These are phyloP conservation scores for Acanthiza pusilla DNA, from an alignment of 2,797 vertebrate genomes.

Conservation along the genomic window DNA sequence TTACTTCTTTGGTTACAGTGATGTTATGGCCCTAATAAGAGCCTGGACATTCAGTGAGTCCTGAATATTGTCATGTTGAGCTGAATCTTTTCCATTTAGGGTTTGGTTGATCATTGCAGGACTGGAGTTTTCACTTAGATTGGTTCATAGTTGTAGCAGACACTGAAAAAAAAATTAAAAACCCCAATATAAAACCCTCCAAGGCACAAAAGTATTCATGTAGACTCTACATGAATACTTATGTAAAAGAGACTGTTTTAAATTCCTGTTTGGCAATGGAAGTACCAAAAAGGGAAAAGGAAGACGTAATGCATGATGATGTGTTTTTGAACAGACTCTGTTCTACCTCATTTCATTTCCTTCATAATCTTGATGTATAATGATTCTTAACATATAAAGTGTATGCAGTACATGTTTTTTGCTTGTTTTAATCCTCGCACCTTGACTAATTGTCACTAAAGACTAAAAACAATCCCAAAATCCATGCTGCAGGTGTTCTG, in stretches of 20 bases:
- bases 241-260: not conserved
- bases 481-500: not conserved
- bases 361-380: not conserved
- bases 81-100: not conserved
- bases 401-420: not conserved
- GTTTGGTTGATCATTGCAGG: not conserved
- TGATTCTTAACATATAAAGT: not conserved
- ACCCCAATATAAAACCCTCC: not conserved
- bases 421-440: not conserved
- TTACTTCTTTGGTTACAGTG: not conserved
- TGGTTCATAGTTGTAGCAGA: not conserved
- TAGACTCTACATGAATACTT: not conserved
- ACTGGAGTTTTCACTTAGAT: not conserved
- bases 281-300: not conserved
- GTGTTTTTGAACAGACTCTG: not conserved
- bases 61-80: not conserved
- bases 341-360: not conserved
- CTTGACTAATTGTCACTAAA: not conserved
- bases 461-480: not conserved
- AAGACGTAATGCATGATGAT: not conserved
- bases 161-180: not conserved
- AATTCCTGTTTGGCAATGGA: not conserved
- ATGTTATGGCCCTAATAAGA: not conserved
- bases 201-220: not conserved
- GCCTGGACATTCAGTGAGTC: not conserved